These are phyloP conservation scores for Neodiprion virginianus DNA, from an alignment of 1,140 invertebrate genomes.

Conservation along the genomic window DNA sequence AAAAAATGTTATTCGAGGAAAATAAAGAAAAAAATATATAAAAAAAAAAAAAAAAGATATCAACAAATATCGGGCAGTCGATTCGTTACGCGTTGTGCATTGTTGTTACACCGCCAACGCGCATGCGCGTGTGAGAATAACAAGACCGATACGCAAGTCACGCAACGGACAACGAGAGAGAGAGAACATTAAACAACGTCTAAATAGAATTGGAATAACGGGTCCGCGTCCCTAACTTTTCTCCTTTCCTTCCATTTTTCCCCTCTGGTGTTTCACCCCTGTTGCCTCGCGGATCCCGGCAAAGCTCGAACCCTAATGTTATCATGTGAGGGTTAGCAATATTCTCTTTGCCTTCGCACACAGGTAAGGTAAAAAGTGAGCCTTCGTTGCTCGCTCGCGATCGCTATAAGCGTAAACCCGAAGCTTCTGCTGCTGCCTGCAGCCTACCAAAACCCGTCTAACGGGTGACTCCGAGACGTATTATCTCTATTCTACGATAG, in stretches of 20 bases:
- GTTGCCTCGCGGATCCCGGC: not conserved
- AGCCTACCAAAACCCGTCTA: not conserved
- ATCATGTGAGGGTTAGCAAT: not conserved
- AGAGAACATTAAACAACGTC: slow-evolving; percentile 3
- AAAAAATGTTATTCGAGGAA: too few species aligned
- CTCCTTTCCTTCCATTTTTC: slow-evolving; percentile 19
- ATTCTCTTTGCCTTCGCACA: too few species aligned
- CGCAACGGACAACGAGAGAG: not conserved
- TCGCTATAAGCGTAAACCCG: not conserved
- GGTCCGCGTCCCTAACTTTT: not conserved
- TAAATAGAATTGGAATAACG: not conserved
- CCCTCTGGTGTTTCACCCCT: not conserved
- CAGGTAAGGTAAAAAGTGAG: not conserved
- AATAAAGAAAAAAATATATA: too few species aligned
- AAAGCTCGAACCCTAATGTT: not conserved
- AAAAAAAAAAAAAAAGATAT: slow-evolving; percentile 35
- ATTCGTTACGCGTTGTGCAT: not conserved
- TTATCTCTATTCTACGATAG: too few species aligned
- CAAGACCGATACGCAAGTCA: not conserved
- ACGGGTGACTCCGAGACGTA: too few species aligned
- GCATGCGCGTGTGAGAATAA: slow-evolving; percentile 14
- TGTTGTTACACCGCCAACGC: slow-evolving; percentile 19
- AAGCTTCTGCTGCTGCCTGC: not conserved
- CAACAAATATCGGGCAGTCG: slow-evolving; percentile 31
- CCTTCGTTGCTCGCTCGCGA: not conserved